Conservation (phyloP, 2,113 vertebrate species). For the Melanocharis versteri region DNA sequence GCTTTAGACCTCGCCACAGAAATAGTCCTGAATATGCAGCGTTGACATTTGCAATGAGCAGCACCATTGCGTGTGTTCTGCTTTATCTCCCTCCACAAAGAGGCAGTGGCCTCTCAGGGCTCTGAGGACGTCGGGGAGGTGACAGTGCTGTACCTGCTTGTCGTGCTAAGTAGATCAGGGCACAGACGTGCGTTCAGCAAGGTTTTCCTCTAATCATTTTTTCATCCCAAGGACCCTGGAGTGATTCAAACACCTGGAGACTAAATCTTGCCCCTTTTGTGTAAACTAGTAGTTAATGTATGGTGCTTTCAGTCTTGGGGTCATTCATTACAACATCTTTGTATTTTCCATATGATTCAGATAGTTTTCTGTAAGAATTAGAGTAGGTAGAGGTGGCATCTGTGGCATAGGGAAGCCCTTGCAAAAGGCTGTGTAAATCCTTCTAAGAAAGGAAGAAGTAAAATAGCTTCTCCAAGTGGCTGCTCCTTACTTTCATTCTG, state of each 20-base stretch:
- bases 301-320: not conserved
- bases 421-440: not conserved
- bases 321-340: not conserved
- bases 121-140: rapidly evolving
- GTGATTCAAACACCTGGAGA: not conserved
- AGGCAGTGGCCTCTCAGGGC: rapidly evolving
- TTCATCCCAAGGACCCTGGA: not conserved
- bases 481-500: not conserved
- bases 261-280: not conserved
- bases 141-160: not conserved
- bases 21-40: not conserved
- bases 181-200: not conserved
- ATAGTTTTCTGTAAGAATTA: not conserved
- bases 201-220: not conserved
- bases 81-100: not conserved
- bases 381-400: not conserved
- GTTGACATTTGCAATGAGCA: not conserved
- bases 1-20: not conserved
- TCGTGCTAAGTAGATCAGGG: not conserved
- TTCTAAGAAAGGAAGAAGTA: not conserved
- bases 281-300: not conserved
- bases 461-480: not conserved
- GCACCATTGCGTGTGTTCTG: rapidly evolving
- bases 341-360: not conserved
- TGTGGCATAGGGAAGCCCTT: not conserved